Base-by-base conservation (phyloP, 2,888 invertebrate genomes). In the Diachrysia chrysitis region DNA sequence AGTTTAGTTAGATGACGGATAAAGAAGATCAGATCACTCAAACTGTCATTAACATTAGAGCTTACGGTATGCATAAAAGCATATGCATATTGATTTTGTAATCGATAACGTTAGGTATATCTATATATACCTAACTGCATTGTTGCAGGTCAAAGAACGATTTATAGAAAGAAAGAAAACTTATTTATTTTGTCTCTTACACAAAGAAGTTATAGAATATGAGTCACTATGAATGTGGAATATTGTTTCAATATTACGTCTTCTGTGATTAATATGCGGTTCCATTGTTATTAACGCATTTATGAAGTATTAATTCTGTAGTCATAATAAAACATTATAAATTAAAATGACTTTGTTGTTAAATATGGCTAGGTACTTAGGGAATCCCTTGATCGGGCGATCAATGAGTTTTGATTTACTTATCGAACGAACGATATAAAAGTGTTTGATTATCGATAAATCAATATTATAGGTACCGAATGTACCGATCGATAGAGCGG, bases 221-320 rank as follows among this genome's bases (percentile, higher is more conserved):
- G 58, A 69, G 32, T 71, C 53, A 74, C 48, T 17, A 14, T n/a
- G 21, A 51, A 0, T 56, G 37, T 55, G 25, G 23, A 60, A 42
- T 21, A 58, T 16, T 53, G 10, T 42, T 16, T 58, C 42, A 42
- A 58, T 58, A 58, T 42, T 42, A 23, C 21, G 4, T 25, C 21
- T 64, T 32, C 17, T 19, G 32, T 32, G 32, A 59, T 53, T 56
- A 29, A 16, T 21, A 42, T 17, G 37, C 32, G 48, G 19, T 42
- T 16, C 25, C 57, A 21, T 62, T 42, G 55, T 62, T 62, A 19
- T 19, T 32, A 19, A 48, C 25, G 21, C 55, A 54, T 62, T 51
- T 14, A 25, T 54, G 32, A 21, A 21, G 48, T 21, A 21, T 7
- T 17, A 17, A 14, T 21, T 10, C 12, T 10, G 0, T 51, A 19